phyloP scores from a whole-genome alignment of 2,113 vertebrate genomes.

The Pavo muticus region DNA sequence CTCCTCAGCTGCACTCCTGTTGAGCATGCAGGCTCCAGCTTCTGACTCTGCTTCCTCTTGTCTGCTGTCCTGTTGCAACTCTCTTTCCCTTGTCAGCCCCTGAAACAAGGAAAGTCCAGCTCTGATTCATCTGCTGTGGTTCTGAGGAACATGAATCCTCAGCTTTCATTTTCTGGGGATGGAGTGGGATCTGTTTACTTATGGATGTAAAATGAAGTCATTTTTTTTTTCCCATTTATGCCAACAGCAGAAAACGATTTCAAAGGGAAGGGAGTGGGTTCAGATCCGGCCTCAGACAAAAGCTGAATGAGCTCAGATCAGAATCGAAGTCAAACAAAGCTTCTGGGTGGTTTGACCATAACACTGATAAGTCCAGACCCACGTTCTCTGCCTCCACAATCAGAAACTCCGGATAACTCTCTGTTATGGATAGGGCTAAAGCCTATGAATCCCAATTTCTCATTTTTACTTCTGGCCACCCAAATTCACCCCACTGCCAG shows the following conservation, averaged over 20 bases:
- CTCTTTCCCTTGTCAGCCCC: background rate
- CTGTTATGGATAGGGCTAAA: background rate
- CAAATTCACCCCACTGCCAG: background rate
- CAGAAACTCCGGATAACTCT: background rate
- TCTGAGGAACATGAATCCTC: background rate
- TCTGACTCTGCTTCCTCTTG: background rate
- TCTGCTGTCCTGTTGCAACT: accelerated
- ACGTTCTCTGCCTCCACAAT: background rate
- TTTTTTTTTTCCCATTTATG: background rate
- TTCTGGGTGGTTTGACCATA: slow-evolving; percentile 15
- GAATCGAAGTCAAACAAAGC: slow-evolving; percentile 46
- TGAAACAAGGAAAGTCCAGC: background rate
- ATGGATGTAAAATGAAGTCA: background rate
- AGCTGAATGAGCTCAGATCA: slow-evolving; percentile 13
- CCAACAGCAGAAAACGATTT: slow-evolving; percentile 36
- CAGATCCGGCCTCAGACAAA: slow-evolving; percentile 2
- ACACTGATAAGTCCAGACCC: background rate
- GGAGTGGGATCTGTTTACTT: slow-evolving; percentile 54
- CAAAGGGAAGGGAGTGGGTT: slow-evolving; percentile 50
- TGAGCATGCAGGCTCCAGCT: background rate
- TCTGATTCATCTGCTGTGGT: background rate
- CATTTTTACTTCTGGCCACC: background rate
- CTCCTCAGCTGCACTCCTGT: accelerated
- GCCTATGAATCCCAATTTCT: background rate
- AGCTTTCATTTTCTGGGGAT: slow-evolving; percentile 27